Evolutionary conservation across 2,113 vertebrate species (phyloP).

Genomic region (Puntigrus tetrazona): DNA sequence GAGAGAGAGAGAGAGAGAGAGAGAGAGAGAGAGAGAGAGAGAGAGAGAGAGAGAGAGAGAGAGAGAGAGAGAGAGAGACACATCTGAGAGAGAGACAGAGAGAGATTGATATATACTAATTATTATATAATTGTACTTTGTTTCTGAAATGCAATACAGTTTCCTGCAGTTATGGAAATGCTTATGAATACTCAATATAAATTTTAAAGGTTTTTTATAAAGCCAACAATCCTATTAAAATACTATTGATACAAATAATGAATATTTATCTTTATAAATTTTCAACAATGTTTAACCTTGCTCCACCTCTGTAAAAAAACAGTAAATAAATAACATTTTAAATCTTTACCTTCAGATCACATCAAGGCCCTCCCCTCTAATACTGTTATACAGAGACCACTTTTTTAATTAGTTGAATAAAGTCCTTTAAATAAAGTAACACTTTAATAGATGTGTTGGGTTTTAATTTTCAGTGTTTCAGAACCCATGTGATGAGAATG

Average conservation of each 20-base stretch:
- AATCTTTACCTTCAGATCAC: background rate
- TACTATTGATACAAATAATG: background rate
- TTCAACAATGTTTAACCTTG: background rate
- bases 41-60: too few species aligned
- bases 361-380: background rate
- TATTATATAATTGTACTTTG: background rate
- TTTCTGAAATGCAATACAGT: background rate
- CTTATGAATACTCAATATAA: background rate
- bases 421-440: background rate
- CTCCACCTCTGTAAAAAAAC: background rate
- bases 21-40: too few species aligned
- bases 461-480: background rate
- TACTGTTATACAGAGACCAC: background rate
- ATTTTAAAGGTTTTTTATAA: background rate
- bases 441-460: background rate
- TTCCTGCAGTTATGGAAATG: background rate
- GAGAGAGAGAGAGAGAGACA: background rate
- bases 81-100: background rate
- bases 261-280: background rate
- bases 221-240: too few species aligned
- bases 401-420: background rate
- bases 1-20: too few species aligned
- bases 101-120: too few species aligned
- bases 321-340: background rate
- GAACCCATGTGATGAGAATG: background rate